Conservation (phyloP, 2,888 invertebrate species). For the Drosophila incognita region DNA sequence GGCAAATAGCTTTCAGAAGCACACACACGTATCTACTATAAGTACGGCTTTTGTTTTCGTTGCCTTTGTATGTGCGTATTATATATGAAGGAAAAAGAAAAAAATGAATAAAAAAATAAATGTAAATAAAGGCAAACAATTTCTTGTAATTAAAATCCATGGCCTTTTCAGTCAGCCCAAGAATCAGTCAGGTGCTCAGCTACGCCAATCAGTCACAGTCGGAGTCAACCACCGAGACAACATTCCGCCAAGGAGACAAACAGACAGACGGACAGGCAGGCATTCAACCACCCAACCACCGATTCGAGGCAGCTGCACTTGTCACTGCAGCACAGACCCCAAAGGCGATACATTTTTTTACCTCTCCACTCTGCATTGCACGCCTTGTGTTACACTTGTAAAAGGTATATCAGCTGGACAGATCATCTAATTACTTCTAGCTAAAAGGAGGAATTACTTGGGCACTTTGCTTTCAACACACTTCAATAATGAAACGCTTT, state of each 20-base stretch:
- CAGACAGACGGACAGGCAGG: conserved; percentile 9
- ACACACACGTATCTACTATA: conserved; percentile 27
- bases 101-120: conserved; percentile 13
- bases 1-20: background rate
- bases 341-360: conserved; percentile 38
- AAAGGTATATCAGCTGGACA: background rate
- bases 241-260: conserved; percentile 33
- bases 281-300: conserved; percentile 27
- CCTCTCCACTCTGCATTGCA: conserved; percentile 2
- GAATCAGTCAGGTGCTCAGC: conserved; percentile 78
- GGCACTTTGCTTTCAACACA: background rate
- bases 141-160: conserved; percentile 82
- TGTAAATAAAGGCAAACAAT: conserved; percentile 73
- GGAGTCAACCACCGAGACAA: conserved; percentile 75
- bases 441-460: background rate
- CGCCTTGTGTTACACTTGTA: background rate
- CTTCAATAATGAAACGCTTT: background rate
- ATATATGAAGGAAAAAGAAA: conserved; percentile 7
- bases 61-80: conserved; percentile 35
- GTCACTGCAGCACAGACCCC: conserved; percentile 69
- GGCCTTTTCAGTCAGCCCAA: conserved; percentile 69
- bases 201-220: conserved; percentile 79
- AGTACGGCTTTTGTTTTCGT: conserved; percentile 61
- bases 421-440: background rate
- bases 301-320: conserved; percentile 55